Base-by-base conservation (phyloP, 2,797 vertebrate species). In the Helostoma temminkii region DNA sequence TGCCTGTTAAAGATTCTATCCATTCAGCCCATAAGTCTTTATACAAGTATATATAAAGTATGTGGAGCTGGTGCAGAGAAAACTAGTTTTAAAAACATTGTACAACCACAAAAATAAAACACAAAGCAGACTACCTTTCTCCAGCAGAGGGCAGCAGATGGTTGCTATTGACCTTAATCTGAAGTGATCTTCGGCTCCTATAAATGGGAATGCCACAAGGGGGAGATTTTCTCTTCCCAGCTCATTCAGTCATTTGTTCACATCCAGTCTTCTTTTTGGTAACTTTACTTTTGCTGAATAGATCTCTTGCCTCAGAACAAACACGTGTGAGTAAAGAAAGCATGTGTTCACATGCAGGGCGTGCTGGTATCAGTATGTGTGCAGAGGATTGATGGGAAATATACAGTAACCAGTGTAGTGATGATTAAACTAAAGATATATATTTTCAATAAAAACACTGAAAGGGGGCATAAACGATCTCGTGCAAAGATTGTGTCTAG, bases 81-180 rank as follows among this genome's bases (percentile, higher is more conserved):
- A 36, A 7, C 6, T 71, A 18, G 30, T 24, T 5, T 16, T 36
- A 12, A 10, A 14, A 34, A 5, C 12, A 26, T 19, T 42, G 9
- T 18, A 42, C 1, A 34, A 32, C 19, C 26, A 18, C 11, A 56
- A 16, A 5, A 2, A 26, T 15, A 22, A 36, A 0, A 37, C n/a
- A n/a, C 49, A 4, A 19, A 3, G 2, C 10, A 15, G 1, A 5
- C 6, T 2, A 0, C 2, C 0, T 39, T 8, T 36, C 0, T 79
- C 70, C 93, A 93, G 71, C 65, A 93, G 94, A 80, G 87, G 91
- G 93, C 91, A 89, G 91, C 89, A 93, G 62, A 90, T 1, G 21
- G 60, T 71, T 56, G 53, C 46, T 25, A 1, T 41, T 82, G 81
- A 87, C 56, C 48, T 56, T 83, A 79, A 90, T 91, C 21, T 58